A percentile compares a stretch with the other conserved stretches of the same genome.
These are phyloP conservation scores for Seriola rivoliana DNA, from an alignment of 2,113 vertebrate genomes.

Conservation along the genomic window DNA sequence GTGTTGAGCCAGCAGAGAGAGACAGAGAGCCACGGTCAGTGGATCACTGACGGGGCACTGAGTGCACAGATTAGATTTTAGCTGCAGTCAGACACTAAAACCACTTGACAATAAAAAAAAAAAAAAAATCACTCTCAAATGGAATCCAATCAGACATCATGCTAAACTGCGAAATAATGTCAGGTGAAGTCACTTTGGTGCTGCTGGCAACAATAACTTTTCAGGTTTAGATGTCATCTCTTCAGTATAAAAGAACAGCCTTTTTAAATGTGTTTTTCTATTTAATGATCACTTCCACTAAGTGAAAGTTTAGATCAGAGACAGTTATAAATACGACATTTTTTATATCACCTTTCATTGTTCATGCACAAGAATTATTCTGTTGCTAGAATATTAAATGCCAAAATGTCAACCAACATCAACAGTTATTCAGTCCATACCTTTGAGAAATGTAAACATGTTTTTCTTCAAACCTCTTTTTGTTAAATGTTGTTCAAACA, in stretches of 20 bases:
- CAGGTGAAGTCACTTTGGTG: neutral
- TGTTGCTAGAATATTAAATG: no score
- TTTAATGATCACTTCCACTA: neutral
- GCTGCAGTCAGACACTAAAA: neutral
- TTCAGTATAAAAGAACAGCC: neutral
- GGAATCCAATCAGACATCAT: neutral
- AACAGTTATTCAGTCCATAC: neutral
- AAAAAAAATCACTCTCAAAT: neutral
- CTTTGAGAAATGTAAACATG: neutral
- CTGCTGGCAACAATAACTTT: neutral
- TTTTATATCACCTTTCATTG: neutral
- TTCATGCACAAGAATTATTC: neutral
- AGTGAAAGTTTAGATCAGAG: neutral
- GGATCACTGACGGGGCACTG: neutral
- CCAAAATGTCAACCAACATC: neutral
- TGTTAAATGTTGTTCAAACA: no score
- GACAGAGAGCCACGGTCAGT: conserved; percentile 18
- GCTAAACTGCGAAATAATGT: neutral
- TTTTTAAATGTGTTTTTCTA: neutral
- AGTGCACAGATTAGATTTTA: neutral
- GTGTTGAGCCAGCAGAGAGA: conserved; percentile 51
- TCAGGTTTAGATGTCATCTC: neutral
- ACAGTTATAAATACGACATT: neutral
- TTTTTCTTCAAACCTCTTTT: neutral
- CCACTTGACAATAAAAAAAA: neutral